phyloP scores from a whole-genome alignment of 2,797 vertebrate species.

The Sphenopsis melanotis region DNA sequence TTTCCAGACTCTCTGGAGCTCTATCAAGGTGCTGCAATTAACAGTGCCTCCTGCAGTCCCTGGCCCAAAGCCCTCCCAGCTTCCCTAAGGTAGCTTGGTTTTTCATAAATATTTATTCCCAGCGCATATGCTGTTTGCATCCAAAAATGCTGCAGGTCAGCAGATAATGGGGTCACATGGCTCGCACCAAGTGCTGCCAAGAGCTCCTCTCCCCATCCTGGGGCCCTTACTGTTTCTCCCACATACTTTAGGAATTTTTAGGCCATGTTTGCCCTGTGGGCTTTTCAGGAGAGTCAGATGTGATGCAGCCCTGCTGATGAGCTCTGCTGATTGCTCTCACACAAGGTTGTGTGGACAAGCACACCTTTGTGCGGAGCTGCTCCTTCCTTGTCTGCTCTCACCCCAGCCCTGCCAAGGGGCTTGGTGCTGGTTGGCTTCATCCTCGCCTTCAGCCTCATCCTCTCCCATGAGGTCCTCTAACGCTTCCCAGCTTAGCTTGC shows the following conservation, averaged over 20 bases:
- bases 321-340: neutral
- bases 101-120: conserved; percentile 33
- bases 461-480: neutral
- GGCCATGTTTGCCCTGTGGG: neutral
- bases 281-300: neutral
- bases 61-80: neutral
- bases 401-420: neutral
- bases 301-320: neutral
- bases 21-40: neutral
- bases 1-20: neutral
- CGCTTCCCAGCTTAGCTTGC: neutral
- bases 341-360: neutral
- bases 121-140: neutral
- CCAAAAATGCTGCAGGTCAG: neutral
- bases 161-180: neutral
- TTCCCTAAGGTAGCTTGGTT: neutral
- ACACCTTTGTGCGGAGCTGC: neutral
- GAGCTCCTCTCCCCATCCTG: neutral
- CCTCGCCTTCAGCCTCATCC: neutral
- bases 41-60: neutral
- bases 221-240: neutral
- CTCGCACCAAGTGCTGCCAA: neutral
- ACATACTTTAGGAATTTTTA: neutral
- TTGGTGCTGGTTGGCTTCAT: neutral
- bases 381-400: neutral